Base-by-base conservation (phyloP, 1,140 invertebrate genomes). In the Marisa cornuarietis region DNA sequence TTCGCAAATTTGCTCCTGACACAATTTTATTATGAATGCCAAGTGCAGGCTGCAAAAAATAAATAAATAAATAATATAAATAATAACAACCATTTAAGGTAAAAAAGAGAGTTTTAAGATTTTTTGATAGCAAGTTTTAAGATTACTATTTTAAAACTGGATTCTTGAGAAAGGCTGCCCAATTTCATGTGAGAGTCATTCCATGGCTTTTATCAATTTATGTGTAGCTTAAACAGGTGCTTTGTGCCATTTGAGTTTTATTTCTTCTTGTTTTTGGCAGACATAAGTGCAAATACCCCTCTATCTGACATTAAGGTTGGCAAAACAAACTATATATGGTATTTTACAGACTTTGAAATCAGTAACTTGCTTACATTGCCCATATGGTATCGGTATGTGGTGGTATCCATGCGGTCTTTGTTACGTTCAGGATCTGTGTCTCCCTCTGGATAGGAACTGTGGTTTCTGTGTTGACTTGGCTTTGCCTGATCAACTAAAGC, bases 371-470 rank as follows among this genome's bases (percentile, higher is more conserved):
- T 83, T 84, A 89, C 88, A 75, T 86, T 88, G 79, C 87, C 88
- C 82, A 87, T 84, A 78, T 87, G 85, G 69, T 83, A 84, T 68
- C 84, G 84, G 76, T 79, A 84, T n/a, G 85, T 89, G 22, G 88
- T 89, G 16, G 81, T 80, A 71, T 80, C 87, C 20, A 87, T 76
- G 58, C 86, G 78, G n/a, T 88, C 88, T 22, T 22, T 71, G 16
- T 81, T 83, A 76, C 88, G 80, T 16, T 16, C 18, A 22, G 78
- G 71, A 20, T 87, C 84, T 20, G 83, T 69, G 72, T 89, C 88
- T n/a, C 88, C 88, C 65, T 78, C 81, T 22, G 88, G 88, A 24
- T 87, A 83, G 80, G 87, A 87, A 79, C 87, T 88, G 65, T 87
- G 84, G 78, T 89, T 89, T 20, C 88, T 82, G n/a, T 85, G 83